Conservation (phyloP, 2,888 invertebrate species). For the Apamea sordens region DNA sequence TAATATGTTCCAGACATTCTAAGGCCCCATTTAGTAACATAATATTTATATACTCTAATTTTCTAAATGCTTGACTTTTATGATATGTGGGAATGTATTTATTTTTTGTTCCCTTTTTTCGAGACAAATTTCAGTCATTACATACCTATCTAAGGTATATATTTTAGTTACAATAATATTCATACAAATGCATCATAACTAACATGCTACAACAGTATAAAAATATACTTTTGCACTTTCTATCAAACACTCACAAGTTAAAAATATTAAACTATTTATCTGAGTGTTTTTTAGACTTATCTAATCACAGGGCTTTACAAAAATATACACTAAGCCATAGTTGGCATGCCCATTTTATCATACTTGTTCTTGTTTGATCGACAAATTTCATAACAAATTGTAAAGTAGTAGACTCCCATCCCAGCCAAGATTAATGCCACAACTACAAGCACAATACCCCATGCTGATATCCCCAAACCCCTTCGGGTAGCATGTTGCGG, state of each 20-base stretch:
- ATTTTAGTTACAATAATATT: slow-evolving; percentile 21
- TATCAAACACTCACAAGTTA: slow-evolving; percentile 24
- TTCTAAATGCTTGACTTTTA: slow-evolving; percentile 27
- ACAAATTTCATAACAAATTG: slow-evolving; percentile 92
- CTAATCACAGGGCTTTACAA: slow-evolving; percentile 66
- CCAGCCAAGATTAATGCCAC: slow-evolving; percentile 87
- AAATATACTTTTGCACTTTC: slow-evolving; percentile 23
- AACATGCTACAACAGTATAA: slow-evolving; percentile 24
- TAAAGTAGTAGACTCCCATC: slow-evolving; percentile 91
- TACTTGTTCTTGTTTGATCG: slow-evolving; percentile 88
- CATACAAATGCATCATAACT: slow-evolving; percentile 15
- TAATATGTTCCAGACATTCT: slow-evolving; percentile 41
- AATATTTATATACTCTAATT: slow-evolving; percentile 16
- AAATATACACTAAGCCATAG: slow-evolving; percentile 77
- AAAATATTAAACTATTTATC: slow-evolving; percentile 29
- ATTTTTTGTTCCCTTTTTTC: slow-evolving; percentile 37
- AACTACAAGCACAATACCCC: slow-evolving; percentile 91
- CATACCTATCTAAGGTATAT: slow-evolving; percentile 26
- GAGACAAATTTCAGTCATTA: slow-evolving; percentile 54
- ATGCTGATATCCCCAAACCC: slow-evolving; percentile 91
- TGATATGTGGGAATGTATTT: slow-evolving; percentile 49
- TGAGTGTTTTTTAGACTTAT: slow-evolving; percentile 38
- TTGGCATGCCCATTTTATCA: slow-evolving; percentile 89
- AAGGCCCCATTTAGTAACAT: slow-evolving; percentile 38
- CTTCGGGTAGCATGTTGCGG: slow-evolving; percentile 75